phyloP scores from a whole-genome alignment of 2,797 vertebrate species.

The Petrocephalus sullivani region DNA sequence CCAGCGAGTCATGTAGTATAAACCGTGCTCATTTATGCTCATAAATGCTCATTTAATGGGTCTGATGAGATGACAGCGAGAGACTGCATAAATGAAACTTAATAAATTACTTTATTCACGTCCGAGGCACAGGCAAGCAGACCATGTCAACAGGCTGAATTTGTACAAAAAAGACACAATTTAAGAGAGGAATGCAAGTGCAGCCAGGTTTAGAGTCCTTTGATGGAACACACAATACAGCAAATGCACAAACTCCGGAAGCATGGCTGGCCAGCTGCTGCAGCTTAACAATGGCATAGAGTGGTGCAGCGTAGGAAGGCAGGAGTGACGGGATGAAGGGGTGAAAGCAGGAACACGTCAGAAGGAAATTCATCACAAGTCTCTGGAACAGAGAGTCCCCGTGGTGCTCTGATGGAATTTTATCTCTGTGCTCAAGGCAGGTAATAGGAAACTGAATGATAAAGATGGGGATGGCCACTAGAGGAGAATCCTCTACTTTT shows the following conservation, averaged over 20 bases:
- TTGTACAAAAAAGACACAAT: not conserved
- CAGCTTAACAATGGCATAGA: not conserved
- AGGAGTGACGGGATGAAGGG: not conserved
- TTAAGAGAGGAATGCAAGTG: slow-evolving; percentile 15
- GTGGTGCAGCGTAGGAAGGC: not conserved
- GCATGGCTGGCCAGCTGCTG: not conserved
- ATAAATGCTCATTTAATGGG: not conserved
- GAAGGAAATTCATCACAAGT: slow-evolving; percentile 15
- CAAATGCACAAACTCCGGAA: not conserved
- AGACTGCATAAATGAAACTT: not conserved
- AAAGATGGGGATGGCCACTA: slow-evolving; percentile 10
- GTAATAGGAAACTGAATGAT: slow-evolving; percentile 25
- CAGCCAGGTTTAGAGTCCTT: slow-evolving; percentile 11
- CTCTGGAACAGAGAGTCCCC: slow-evolving; percentile 15
- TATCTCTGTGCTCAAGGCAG: slow-evolving; percentile 25
- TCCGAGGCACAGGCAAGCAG: not conserved
- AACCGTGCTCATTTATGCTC: no score
- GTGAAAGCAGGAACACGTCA: slow-evolving; percentile 1
- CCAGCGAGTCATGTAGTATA: not conserved
- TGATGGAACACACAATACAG: not conserved
- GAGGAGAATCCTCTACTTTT: slow-evolving; percentile 6
- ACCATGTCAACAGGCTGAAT: not conserved
- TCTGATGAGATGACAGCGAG: not conserved
- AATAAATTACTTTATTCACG: not conserved
- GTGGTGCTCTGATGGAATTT: slow-evolving; percentile 19